These are phyloP conservation scores for Luperina nickerlii DNA, from an alignment of 2,888 invertebrate species.

Conservation along the genomic window DNA sequence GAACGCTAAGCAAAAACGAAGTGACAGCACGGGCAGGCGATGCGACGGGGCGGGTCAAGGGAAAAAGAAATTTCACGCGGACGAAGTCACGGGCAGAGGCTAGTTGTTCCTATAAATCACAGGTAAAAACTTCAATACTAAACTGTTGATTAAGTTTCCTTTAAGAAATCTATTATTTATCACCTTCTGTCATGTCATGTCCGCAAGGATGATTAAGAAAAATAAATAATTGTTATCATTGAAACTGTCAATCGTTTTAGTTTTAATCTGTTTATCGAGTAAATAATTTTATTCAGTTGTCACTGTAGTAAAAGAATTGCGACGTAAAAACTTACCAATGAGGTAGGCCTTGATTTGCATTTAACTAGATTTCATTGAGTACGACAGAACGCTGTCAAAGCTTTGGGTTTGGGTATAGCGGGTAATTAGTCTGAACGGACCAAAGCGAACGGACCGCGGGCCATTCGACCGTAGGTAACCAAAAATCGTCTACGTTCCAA, in stretches of 20 bases:
- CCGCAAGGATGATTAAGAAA: constrained; percentile 36
- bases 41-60: neutral
- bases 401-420: neutral
- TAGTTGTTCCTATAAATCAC: constrained; percentile 33
- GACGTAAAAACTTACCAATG: constrained; percentile 1
- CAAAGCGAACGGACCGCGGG: too few relatives aligned
- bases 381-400: neutral
- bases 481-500: too few relatives aligned
- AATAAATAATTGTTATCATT: constrained; percentile 32
- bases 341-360: constrained; percentile 5
- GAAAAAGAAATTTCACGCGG: neutral
- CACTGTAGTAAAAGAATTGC: neutral
- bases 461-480: too few relatives aligned
- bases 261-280: constrained; percentile 16
- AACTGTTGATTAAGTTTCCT: constrained; percentile 37
- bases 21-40: neutral
- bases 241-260: constrained; percentile 26
- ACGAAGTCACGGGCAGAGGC: neutral
- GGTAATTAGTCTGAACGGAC: too few relatives aligned
- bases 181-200: constrained; percentile 15
- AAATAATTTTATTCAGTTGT: constrained; percentile 33
- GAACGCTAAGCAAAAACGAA: neutral
- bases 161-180: constrained; percentile 38
- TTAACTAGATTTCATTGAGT: neutral
- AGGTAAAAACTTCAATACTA: constrained; percentile 27